Conservation (phyloP, 2,888 invertebrate species). For the Limnephilus rhombicus region DNA sequence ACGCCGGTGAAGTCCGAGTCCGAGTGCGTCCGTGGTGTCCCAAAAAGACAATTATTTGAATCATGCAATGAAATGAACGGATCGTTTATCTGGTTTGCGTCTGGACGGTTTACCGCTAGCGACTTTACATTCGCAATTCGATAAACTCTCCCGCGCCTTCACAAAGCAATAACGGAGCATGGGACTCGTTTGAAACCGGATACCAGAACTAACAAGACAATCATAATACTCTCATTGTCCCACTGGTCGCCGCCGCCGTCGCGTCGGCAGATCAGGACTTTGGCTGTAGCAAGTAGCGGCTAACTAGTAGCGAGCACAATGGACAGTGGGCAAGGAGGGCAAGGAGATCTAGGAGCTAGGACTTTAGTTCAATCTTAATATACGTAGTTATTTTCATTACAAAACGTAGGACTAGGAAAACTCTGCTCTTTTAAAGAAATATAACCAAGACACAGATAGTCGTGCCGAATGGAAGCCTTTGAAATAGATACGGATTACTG, state of each 20-base stretch:
- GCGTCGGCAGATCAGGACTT: not conserved
- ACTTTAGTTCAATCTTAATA: not conserved
- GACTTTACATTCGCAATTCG: conserved; percentile 46
- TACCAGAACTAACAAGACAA: conserved; percentile 48
- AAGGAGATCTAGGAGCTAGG: not conserved
- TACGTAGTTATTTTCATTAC: not conserved
- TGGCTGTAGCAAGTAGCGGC: not conserved
- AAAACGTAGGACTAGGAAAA: not conserved
- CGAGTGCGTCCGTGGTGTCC: not conserved
- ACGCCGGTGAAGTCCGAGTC: not conserved
- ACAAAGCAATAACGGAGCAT: conserved; percentile 57
- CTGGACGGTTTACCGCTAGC: conserved; percentile 38
- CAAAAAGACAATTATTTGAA: conserved; percentile 4
- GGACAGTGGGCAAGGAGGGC: not conserved
- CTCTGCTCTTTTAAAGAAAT: not conserved
- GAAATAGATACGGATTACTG: conserved; percentile 28
- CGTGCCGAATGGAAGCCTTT: conserved; percentile 24
- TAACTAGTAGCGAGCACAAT: not conserved
- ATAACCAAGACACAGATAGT: not conserved
- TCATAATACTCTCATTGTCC: conserved; percentile 56
- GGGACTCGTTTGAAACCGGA: conserved; percentile 52
- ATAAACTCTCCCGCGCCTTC: conserved; percentile 51
- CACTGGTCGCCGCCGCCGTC: conserved; percentile 25
- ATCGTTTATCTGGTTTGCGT: conserved; percentile 29
- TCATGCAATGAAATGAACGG: conserved; percentile 16